Evolutionary conservation across 2,113 vertebrate genomes (phyloP).

Genomic region (Laterallus jamaicensis): DNA sequence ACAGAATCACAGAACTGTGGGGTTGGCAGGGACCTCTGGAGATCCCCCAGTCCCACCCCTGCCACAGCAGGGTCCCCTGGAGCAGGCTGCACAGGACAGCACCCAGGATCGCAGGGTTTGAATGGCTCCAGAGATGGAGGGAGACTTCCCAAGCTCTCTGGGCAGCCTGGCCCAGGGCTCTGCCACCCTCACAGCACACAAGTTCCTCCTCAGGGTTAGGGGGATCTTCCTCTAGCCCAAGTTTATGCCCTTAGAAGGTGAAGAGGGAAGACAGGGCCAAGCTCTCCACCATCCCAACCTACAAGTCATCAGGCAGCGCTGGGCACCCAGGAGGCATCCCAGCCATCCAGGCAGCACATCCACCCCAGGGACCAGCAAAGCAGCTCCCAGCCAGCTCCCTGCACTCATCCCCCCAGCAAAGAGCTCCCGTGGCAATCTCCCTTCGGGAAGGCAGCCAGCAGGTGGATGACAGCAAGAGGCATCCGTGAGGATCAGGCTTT

Average conservation of each 20-base stretch:
- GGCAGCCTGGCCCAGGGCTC: too few relatives aligned
- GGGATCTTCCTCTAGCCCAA: too few relatives aligned
- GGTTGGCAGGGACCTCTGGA: too few relatives aligned
- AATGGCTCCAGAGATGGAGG: too few relatives aligned
- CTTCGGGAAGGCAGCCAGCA: not conserved
- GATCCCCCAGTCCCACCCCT: too few relatives aligned
- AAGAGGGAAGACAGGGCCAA: not conserved
- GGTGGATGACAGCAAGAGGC: not conserved
- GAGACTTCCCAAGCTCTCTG: too few relatives aligned
- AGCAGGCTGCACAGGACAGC: too few relatives aligned
- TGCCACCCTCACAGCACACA: too few relatives aligned
- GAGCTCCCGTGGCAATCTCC: rapidly evolving
- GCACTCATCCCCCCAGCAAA: not conserved
- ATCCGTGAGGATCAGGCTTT: not conserved
- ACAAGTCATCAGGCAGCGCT: rapidly evolving
- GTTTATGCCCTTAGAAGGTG: not conserved
- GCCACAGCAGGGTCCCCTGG: too few relatives aligned
- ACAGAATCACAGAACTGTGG: too few relatives aligned
- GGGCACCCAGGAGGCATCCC: rapidly evolving
- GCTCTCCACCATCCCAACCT: not conserved
- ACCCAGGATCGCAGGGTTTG: too few relatives aligned
- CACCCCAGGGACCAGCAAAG: not conserved
- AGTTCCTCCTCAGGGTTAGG: too few relatives aligned
- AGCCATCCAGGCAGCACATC: not conserved
- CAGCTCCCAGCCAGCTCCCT: not conserved